phyloP scores from a whole-genome alignment of 2,888 invertebrate species.

The Leuctra nigra region DNA sequence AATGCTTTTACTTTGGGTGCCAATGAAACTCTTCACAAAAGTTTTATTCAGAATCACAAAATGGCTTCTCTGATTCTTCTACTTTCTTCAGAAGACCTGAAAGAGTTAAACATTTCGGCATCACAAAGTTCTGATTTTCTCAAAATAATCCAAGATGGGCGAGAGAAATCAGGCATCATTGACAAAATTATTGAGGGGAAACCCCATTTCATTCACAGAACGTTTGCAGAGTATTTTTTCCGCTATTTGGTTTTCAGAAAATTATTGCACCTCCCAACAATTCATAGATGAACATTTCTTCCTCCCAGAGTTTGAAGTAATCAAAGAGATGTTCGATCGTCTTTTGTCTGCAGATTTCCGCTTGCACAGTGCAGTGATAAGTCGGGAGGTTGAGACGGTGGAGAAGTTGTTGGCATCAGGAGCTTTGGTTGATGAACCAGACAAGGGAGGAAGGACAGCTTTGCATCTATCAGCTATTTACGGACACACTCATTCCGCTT shows the following conservation, averaged over 20 bases:
- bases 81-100: not conserved
- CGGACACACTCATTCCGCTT: not conserved
- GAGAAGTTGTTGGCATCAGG: not conserved
- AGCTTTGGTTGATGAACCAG: not conserved
- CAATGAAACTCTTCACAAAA: not conserved
- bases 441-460: not conserved
- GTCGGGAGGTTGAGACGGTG: not conserved
- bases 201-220: not conserved
- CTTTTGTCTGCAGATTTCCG: not conserved
- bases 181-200: not conserved
- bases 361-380: not conserved
- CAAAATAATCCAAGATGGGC: not conserved
- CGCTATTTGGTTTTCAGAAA: not conserved
- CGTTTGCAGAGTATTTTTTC: conserved; percentile 1
- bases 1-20: not conserved
- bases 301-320: not conserved
- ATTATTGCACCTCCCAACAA: not conserved
- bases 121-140: not conserved
- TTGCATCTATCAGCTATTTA: not conserved
- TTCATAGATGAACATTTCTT: not conserved
- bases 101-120: not conserved
- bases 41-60: conserved; percentile 16
- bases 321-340: not conserved
- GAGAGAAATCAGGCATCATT: not conserved
- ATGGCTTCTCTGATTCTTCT: conserved; percentile 2